These are phyloP conservation scores for Sarcophaga rosellei DNA, from an alignment of 2,888 invertebrate genomes.

Conservation along the genomic window DNA sequence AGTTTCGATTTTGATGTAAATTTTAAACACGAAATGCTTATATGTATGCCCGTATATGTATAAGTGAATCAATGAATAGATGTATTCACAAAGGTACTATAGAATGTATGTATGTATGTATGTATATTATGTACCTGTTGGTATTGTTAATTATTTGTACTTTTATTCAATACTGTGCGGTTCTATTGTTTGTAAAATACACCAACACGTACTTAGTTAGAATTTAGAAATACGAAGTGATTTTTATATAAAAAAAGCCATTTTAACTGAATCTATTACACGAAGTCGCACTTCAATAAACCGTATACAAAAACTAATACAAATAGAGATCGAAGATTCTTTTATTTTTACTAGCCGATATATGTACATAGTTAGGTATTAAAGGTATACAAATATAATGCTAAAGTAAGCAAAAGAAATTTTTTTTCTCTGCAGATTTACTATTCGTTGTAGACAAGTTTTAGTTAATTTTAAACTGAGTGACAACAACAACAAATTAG, in stretches of 20 bases:
- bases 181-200: constrained; percentile 12
- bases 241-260: neutral
- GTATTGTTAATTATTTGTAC: constrained; percentile 14
- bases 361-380: no score
- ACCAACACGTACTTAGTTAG: constrained; percentile 25
- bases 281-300: no score
- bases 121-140: neutral
- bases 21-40: constrained; percentile 45
- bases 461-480: no score
- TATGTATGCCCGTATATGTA: neutral
- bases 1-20: constrained; percentile 49
- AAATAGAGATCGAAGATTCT: no score
- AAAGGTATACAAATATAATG: no score
- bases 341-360: no score
- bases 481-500: no score
- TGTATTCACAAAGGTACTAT: neutral
- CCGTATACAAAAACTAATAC: no score
- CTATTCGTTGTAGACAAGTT: no score
- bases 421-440: no score
- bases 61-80: neutral
- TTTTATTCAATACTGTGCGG: constrained; percentile 5
- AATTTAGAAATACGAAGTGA: neutral
- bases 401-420: no score
- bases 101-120: neutral
- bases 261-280: neutral